Base-by-base conservation (phyloP, 1,140 invertebrate genomes). In the Gonatopus flavifemur region DNA sequence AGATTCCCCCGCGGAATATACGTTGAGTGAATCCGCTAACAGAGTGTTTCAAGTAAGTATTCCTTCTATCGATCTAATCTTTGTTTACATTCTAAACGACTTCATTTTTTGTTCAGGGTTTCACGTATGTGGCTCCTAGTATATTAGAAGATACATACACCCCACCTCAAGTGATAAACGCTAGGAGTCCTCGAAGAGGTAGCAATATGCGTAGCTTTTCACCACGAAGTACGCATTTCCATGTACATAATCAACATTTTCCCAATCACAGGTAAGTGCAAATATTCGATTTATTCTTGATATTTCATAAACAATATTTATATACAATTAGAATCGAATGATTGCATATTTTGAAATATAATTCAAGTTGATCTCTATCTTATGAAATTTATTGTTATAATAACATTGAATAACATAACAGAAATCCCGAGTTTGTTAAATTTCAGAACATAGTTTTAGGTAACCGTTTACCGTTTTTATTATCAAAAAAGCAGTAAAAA, bases 101-200 rank as follows among this genome's bases (percentile, higher is more conserved):
- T 49, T 63, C 33, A 22, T 46, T 67, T 31, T 64, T 59, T 38
- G 69, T 80, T 31, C 65, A 98, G 93, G 97, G 96, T 57, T 99
- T 99, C 74, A 98, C 96, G 1, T 99, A 98, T 77, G 92, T 98
- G 46, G 96, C 96, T 19, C 96, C 96, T 37, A 98, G 94, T 25
- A 89, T 98, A 40, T 79, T 98, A 67, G 94, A 98, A 74, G 93
- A 96, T 66, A 88, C 93, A 78, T 88, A 89, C 67, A 85, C 83
- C 55, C 82, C 82, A 25, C 82, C 81, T 39, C 80, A 82, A 32
- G 82, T 90, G 30, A 78, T 86, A 22, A 87, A 85, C 55, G 86
- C 88, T 12, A 83, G 86, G 51, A 90, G 86, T 30, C 88, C 90
- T 19, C 81, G 88, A 1, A 88, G 64, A 58, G 58, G 59, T 32